Evolutionary conservation across 2,113 vertebrate genomes (phyloP).

Genomic region (Callocephalon fimbriatum): DNA sequence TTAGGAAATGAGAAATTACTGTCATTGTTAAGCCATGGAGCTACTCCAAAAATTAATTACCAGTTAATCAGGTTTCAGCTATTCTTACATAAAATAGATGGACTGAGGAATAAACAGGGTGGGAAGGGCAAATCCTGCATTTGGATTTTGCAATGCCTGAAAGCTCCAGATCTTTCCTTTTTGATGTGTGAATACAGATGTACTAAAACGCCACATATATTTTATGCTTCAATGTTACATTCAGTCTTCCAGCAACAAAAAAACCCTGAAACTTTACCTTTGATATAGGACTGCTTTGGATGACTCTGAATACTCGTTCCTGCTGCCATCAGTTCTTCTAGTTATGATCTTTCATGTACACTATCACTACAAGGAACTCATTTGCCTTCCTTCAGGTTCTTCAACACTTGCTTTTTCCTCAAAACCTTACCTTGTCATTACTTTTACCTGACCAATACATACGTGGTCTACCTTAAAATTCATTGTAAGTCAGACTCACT

Average conservation of each 20-base stretch:
- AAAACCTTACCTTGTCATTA: background rate
- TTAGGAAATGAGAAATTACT: background rate
- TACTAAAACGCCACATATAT: background rate
- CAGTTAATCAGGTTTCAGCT: background rate
- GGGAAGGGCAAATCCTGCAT: background rate
- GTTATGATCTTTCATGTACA: background rate
- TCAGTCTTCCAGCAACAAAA: background rate
- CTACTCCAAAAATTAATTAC: background rate
- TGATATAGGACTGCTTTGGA: background rate
- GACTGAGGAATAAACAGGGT: background rate
- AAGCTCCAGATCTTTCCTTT: background rate
- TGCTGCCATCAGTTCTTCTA: background rate
- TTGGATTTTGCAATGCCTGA: background rate
- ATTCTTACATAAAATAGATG: background rate
- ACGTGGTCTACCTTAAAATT: background rate
- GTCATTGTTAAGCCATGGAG: background rate
- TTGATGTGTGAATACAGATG: background rate
- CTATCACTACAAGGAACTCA: background rate
- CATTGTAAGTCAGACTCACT: background rate
- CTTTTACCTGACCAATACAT: background rate
- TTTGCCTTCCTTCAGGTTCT: background rate
- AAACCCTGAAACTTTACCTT: background rate
- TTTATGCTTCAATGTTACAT: background rate
- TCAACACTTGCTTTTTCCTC: background rate
- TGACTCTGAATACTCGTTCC: background rate